Conservation (phyloP, 2,113 vertebrate genomes). For the Grammomys surdaster region DNA sequence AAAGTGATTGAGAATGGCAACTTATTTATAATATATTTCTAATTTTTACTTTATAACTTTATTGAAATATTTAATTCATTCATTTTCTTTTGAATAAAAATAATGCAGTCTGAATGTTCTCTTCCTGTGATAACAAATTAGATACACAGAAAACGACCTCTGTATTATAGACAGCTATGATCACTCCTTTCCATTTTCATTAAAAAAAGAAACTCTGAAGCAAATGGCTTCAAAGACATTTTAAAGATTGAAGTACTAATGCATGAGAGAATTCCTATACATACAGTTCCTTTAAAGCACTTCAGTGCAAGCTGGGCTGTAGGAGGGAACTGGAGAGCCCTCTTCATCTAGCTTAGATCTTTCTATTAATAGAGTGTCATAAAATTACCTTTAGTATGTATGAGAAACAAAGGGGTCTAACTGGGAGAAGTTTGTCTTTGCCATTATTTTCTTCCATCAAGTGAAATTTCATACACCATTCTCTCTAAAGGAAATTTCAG, state of each 20-base stretch:
- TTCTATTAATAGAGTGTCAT: constrained; percentile 75
- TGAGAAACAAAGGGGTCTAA: constrained; percentile 78
- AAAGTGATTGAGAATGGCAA: constrained; percentile 13
- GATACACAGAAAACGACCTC: constrained; percentile 66
- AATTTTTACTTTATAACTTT: not conserved
- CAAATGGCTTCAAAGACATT: constrained; percentile 85
- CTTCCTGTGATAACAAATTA: constrained; percentile 79
- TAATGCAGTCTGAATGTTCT: constrained; percentile 71
- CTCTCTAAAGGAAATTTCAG: constrained; percentile 69
- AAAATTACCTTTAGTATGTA: constrained; percentile 79
- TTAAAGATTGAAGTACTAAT: constrained; percentile 85
- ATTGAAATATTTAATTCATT: constrained; percentile 62
- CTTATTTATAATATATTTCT: not conserved
- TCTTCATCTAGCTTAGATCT: constrained; percentile 83
- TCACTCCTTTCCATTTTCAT: constrained; percentile 83
- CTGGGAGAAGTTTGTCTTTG: constrained; percentile 66
- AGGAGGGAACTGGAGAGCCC: constrained; percentile 75
- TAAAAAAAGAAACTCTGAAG: constrained; percentile 85
- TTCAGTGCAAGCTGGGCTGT: constrained; percentile 65
- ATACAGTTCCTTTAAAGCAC: constrained; percentile 81
- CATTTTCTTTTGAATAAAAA: constrained; percentile 76
- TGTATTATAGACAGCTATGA: constrained; percentile 70
- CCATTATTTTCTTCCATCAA: constrained; percentile 61
- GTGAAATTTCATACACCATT: constrained; percentile 57
- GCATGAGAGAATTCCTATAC: constrained; percentile 81